phyloP scores from a whole-genome alignment of 2,113 vertebrate species.

The Synchiropus splendidus region DNA sequence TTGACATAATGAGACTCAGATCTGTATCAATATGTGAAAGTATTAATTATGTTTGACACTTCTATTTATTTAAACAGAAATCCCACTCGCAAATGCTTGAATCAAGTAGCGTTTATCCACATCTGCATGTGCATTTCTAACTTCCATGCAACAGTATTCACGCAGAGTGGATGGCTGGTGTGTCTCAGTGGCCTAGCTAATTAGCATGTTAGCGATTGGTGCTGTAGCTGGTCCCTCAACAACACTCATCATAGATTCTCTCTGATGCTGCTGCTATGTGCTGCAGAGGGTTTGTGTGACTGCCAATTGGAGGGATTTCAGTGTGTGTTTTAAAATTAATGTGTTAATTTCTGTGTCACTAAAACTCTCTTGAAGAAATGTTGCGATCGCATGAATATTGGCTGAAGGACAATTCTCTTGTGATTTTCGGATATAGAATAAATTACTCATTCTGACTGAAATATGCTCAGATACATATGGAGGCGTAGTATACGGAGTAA shows the following conservation, averaged over 20 bases:
- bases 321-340: neutral
- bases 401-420: no score
- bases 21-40: neutral
- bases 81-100: neutral
- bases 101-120: constrained; percentile 9
- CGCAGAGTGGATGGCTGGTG: constrained; percentile 50
- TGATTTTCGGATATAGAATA: no score
- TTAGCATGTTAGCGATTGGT: constrained; percentile 65
- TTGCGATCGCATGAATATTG: no score
- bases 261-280: constrained; percentile 51
- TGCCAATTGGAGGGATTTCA: constrained; percentile 43
- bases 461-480: no score
- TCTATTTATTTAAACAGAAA: no score
- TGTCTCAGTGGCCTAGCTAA: constrained; percentile 56
- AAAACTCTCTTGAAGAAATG: no score
- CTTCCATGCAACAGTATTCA: constrained; percentile 36
- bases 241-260: constrained; percentile 60
- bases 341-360: neutral
- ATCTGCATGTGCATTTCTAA: constrained; percentile 10
- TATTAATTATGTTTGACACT: no score
- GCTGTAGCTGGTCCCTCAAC: constrained; percentile 55
- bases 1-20: constrained; percentile 22
- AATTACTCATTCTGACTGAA: no score
- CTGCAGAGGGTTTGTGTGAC: constrained; percentile 16
- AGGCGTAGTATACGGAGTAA: no score